These are phyloP conservation scores for Lepidonotus clava DNA, from an alignment of 2,888 invertebrate species.

Conservation along the genomic window DNA sequence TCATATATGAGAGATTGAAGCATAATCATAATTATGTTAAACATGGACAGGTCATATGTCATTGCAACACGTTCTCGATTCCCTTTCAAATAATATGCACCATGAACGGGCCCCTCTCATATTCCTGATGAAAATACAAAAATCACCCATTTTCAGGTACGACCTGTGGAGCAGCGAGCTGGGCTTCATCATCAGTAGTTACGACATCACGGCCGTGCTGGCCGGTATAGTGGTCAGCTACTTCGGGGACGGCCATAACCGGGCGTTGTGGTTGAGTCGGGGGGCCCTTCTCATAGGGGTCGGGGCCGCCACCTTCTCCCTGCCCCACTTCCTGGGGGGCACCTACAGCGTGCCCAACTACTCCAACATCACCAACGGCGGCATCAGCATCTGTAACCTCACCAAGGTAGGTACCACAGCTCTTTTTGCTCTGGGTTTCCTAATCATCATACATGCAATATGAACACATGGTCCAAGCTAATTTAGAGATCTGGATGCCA, in stretches of 20 bases:
- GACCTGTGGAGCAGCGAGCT: constrained; percentile 60
- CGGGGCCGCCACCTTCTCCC: constrained; percentile 61
- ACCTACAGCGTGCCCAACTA: neutral
- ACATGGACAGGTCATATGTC: no score
- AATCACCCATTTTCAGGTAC: constrained; percentile 37
- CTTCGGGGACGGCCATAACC: constrained; percentile 61
- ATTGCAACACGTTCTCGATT: no score
- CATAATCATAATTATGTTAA: no score
- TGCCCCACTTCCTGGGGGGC: constrained; percentile 64
- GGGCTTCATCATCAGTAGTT: constrained; percentile 62
- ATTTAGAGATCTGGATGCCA: no score
- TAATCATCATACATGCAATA: no score
- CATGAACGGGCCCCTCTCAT: no score
- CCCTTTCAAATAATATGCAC: no score
- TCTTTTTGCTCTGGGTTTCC: no score
- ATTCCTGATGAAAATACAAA: no score
- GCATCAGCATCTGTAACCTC: constrained; percentile 10
- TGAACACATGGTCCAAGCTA: no score
- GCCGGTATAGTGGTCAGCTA: constrained; percentile 63
- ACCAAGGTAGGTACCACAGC: neutral
- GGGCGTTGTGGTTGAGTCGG: constrained; percentile 60
- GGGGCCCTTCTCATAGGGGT: constrained; percentile 60
- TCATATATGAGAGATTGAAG: no score
- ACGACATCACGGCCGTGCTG: constrained; percentile 63
- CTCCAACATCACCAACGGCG: neutral